Evolutionary conservation across 2,888 invertebrate species (phyloP), one percentile per base, ranked within the genome.

Genomic region (Megaustenia siamemsis): DNA sequence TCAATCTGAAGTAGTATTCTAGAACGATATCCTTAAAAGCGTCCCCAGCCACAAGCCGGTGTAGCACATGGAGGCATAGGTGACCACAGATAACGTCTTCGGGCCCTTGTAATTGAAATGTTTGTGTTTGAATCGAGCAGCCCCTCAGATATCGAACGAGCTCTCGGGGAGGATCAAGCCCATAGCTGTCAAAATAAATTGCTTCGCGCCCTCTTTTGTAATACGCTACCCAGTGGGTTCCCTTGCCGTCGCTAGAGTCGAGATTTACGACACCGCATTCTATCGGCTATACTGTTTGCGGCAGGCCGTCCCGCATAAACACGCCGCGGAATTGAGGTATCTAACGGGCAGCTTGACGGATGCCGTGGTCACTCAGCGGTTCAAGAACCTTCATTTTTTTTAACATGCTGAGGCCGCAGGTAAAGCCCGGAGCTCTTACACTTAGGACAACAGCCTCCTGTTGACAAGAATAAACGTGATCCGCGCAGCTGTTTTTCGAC

Each of bases 251-350:
- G 35, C 68, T 35, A 32, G 69, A 71, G 40, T 71, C 69, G 40
- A 71, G 69, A 10, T 71, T 71, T 5, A 71, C 68, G 4, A 68
- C 38, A 32, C 38, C 38, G 35, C 43, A 71, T 40, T 71, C 40
- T 15, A 43, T 69, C 5, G 6, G 6, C 0, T 24, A 5, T 6
- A 21, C 32, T 1, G 1, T 10, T 12, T 1, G 69, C 40, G 69
- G 69, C 21, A 43, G 69, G n/a, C 69, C 43, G 69, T 69, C 56
- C 3, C 69, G 43, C 40, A 69, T 69, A 40, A 69, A 69, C 68
- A 69, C 40, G 2, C 40, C 68, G 21, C 68, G 0, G 15, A 40
- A 40, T 40, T 71, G 24, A 21, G 40, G 69, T 24, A 71, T 43
- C 32, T 15, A 35, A 2, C 6, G 12, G 38, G 68, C 35, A 12